Evolutionary conservation across 2,888 invertebrate species (phyloP), one percentile per base, ranked within the genome.

Genomic region (Cosmia trapezina): DNA sequence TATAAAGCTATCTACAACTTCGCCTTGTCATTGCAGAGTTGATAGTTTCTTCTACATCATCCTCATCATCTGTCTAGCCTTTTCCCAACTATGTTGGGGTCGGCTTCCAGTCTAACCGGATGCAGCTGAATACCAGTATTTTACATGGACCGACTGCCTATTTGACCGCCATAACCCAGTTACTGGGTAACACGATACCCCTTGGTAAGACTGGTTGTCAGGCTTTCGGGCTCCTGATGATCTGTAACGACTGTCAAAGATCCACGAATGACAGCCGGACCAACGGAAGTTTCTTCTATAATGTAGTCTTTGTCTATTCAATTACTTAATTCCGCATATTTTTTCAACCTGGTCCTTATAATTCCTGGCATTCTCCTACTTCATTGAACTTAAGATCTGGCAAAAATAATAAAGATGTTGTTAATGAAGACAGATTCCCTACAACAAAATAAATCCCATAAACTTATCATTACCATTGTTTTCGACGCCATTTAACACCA

Each of bases 401-500:
- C 33, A n/a, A 63, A 47, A 54, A 28, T 6, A 47, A 28, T 2
- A 56, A 54, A 54, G 33, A n/a, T 9, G 19, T 54, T 45, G 14
- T 41, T 64, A 67, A 70, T 47, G 47, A 56, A 70, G 81, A 81
- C 60, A 60, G 51, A 82, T 76, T 28, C 41, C 47, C n/a, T 28
- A 63, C 41, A 78, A 33, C 67, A 56, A 59, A 78, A 67, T 65
- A 66, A 70, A 56, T 57, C 33, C 12, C 37, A 57, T 59, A 61
- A 66, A 51, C 47, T 71, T 56, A 59, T 61, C 33, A 53, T 60
- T 67, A 19, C 33, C 51, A 77, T 84, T 84, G 70, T 78, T 69
- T 72, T 68, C 62, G 33, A 72, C 54, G 49, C 62, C 74, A 70
- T 84, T 83, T 69, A 74, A 73, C 61, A 74, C 37, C 41, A 66